Conservation (phyloP, 2,113 vertebrate species). For the Chamaea fasciata region DNA sequence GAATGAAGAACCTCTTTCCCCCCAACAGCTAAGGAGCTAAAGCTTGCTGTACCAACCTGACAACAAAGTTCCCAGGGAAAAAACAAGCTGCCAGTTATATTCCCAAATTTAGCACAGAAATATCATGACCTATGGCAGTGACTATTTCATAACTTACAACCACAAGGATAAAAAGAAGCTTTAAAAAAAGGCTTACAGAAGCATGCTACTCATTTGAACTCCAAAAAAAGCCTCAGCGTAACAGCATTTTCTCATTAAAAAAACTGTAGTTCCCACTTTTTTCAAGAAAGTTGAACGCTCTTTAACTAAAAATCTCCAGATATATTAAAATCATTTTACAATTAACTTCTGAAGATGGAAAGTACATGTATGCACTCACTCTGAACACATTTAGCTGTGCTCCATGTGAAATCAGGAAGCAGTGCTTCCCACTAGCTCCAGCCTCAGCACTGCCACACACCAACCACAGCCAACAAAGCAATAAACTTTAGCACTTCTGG, state of each 20-base stretch:
- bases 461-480: not conserved
- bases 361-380: not conserved
- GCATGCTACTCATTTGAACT: not conserved
- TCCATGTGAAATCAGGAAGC: not conserved
- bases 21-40: not conserved
- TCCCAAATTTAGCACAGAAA: constrained; percentile 55
- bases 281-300: not conserved
- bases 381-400: not conserved
- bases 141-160: constrained; percentile 43
- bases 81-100: constrained; percentile 16
- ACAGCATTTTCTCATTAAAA: not conserved
- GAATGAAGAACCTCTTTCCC: not conserved
- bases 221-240: not conserved
- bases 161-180: constrained; percentile 36
- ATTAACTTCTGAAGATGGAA: not conserved
- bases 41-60: not conserved
- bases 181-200: not conserved
- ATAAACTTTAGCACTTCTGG: not conserved
- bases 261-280: not conserved
- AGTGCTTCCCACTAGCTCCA: not conserved
- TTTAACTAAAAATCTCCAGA: not conserved
- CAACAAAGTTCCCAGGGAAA: constrained; percentile 9
- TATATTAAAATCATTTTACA: not conserved
- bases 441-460: not conserved
- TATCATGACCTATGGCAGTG: not conserved